A percentile compares a stretch with the other conserved stretches of the same genome.
Evolutionary conservation across 2,888 invertebrate genomes (phyloP).

Genomic region (Caenorhabditis japonica): DNA sequence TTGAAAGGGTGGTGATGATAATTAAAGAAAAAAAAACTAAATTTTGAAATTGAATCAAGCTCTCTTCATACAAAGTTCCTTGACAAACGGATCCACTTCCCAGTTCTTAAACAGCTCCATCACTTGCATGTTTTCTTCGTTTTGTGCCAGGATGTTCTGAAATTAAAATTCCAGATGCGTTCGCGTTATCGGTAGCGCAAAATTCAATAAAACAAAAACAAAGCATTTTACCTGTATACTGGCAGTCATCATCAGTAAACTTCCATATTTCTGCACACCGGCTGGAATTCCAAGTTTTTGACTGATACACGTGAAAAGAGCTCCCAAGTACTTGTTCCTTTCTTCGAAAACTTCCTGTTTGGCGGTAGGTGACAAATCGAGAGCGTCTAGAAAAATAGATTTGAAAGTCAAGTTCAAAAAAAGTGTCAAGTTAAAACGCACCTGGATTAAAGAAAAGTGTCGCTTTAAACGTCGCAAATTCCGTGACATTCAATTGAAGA

Average conservation of each 20-base stretch:
- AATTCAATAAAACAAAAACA: no score
- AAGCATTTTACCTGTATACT: conserved; percentile 62
- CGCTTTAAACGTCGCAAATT: conserved; percentile 76
- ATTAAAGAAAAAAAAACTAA: conserved; percentile 8
- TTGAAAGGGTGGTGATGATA: neutral
- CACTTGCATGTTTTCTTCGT: conserved; percentile 77
- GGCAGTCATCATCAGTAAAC: conserved; percentile 70
- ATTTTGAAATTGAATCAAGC: conserved; percentile 16
- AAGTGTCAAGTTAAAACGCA: no score
- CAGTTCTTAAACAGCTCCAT: conserved; percentile 75
- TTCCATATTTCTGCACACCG: conserved; percentile 69
- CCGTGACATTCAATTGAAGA: conserved; percentile 67
- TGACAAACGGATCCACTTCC: conserved; percentile 71
- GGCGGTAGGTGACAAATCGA: conserved; percentile 69
- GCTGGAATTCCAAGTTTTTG: conserved; percentile 60
- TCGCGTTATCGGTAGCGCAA: no score
- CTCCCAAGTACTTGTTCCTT: conserved; percentile 73
- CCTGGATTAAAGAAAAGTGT: conserved; percentile 76
- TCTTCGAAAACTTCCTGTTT: conserved; percentile 71
- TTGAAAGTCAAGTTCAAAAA: no score
- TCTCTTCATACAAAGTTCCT: conserved; percentile 64
- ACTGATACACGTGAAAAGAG: conserved; percentile 72
- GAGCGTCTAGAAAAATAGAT: conserved; percentile 72
- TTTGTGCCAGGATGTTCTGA: conserved; percentile 76
- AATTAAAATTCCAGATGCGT: no score